These are phyloP conservation scores for Chloroceryle aenea DNA, from an alignment of 2,113 vertebrate species.

Conservation along the genomic window DNA sequence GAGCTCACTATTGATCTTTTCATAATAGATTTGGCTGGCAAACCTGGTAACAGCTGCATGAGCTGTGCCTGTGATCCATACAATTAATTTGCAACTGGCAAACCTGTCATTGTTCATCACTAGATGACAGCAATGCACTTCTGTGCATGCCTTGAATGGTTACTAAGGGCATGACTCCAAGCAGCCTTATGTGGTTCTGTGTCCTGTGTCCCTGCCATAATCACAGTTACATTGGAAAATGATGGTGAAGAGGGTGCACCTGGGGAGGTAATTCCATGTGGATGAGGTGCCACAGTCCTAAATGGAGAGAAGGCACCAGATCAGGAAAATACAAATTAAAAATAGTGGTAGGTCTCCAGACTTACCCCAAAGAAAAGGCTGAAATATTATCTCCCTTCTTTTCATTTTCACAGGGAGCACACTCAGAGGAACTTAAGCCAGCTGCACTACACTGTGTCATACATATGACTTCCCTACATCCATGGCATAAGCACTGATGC, in stretches of 20 bases:
- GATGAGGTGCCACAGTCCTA: background rate
- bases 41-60: constrained; percentile 26
- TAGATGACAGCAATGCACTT: constrained; percentile 61
- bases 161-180: background rate
- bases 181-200: background rate
- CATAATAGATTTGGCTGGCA: background rate
- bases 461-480: rapidly evolving
- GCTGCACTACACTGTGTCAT: no score
- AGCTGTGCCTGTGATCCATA: background rate
- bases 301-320: background rate
- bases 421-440: background rate
- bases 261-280: background rate
- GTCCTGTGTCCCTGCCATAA: background rate
- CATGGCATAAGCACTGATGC: background rate
- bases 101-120: constrained; percentile 37
- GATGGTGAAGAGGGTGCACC: background rate
- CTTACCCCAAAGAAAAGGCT: background rate
- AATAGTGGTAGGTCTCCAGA: background rate
- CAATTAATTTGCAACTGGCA: constrained; percentile 19
- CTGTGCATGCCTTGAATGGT: background rate
- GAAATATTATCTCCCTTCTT: background rate
- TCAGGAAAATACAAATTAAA: background rate
- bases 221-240: background rate
- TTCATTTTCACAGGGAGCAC: background rate
- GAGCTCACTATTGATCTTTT: background rate